phyloP scores from a whole-genome alignment of 2,797 vertebrate genomes.

The Lycodopsis pacificus region DNA sequence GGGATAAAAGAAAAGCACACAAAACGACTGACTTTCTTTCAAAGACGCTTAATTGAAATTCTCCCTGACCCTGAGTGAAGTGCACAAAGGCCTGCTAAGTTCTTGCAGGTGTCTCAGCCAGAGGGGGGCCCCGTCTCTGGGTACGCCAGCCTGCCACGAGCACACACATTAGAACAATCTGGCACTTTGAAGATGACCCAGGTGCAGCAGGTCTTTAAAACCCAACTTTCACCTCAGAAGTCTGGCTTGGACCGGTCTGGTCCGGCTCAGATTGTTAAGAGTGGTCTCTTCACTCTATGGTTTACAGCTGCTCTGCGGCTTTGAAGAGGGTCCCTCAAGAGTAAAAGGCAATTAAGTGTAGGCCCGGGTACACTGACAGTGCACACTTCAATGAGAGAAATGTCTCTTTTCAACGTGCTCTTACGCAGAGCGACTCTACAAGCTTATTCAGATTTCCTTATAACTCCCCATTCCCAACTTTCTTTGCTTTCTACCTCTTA shows the following conservation, averaged over 20 bases:
- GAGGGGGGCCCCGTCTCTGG: constrained; percentile 41
- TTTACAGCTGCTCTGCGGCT: constrained; percentile 74
- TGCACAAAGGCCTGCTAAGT: constrained; percentile 59
- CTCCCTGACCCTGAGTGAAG: constrained; percentile 59
- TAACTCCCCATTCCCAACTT: constrained; percentile 1
- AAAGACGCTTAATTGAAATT: constrained; percentile 52
- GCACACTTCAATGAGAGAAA: constrained; percentile 17
- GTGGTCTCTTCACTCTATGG: constrained; percentile 73
- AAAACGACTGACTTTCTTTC: constrained; percentile 39
- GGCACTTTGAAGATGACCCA: constrained; percentile 78
- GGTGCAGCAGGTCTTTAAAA: constrained; percentile 83
- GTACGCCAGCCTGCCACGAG: constrained; percentile 50
- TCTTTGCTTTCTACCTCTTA: not conserved
- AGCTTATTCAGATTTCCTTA: constrained; percentile 32
- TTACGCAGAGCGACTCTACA: not conserved
- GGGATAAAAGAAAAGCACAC: constrained; percentile 21
- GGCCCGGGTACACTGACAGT: constrained; percentile 18
- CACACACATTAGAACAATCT: constrained; percentile 56
- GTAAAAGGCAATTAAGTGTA: constrained; percentile 47
- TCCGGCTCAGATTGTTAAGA: constrained; percentile 84
- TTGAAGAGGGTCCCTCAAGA: constrained; percentile 72
- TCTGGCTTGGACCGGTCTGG: constrained; percentile 72
- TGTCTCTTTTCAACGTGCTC: constrained; percentile 5
- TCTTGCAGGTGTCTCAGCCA: constrained; percentile 72
- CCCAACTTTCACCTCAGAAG: constrained; percentile 87